A percentile compares a stretch with the other conserved stretches of the same genome.
phyloP scores from a whole-genome alignment of 2,113 vertebrate species.

The Choloepus hoffmanni region DNA sequence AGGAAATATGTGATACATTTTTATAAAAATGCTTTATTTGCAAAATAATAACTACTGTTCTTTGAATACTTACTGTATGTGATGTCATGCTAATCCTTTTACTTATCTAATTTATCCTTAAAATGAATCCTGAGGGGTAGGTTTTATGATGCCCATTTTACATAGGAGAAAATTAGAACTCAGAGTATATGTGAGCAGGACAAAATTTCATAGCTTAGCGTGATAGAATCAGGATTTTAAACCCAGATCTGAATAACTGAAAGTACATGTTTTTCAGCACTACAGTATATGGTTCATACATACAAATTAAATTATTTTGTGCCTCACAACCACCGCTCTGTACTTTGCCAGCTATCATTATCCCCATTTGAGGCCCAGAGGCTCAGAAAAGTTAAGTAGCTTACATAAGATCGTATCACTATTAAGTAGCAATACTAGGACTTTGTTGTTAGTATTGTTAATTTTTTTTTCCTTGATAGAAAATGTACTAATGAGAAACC shows the following conservation, averaged over 20 bases:
- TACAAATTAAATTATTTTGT: background rate
- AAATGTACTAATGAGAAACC: slow-evolving; percentile 43
- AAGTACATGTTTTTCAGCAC: background rate
- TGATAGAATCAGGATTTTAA: slow-evolving; percentile 35
- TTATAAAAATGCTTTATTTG: slow-evolving; percentile 1
- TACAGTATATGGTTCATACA: background rate
- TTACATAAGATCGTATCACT: background rate
- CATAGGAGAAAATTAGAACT: background rate
- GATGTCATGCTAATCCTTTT: background rate
- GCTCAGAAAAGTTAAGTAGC: background rate
- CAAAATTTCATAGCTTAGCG: background rate
- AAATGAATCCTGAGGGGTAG: background rate
- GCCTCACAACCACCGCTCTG: background rate
- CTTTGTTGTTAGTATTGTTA: slow-evolving; percentile 30
- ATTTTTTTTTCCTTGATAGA: slow-evolving; percentile 19
- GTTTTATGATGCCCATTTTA: slow-evolving; percentile 1
- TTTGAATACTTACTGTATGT: background rate
- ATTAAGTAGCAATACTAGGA: background rate
- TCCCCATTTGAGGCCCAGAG: background rate
- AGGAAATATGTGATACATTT: background rate
- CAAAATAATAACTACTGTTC: background rate
- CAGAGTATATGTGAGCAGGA: slow-evolving; percentile 6
- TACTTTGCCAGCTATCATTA: background rate
- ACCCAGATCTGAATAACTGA: background rate
- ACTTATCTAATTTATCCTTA: slow-evolving; percentile 40